phyloP scores from a whole-genome alignment of 2,113 vertebrate species.

The Cavia aperea region DNA sequence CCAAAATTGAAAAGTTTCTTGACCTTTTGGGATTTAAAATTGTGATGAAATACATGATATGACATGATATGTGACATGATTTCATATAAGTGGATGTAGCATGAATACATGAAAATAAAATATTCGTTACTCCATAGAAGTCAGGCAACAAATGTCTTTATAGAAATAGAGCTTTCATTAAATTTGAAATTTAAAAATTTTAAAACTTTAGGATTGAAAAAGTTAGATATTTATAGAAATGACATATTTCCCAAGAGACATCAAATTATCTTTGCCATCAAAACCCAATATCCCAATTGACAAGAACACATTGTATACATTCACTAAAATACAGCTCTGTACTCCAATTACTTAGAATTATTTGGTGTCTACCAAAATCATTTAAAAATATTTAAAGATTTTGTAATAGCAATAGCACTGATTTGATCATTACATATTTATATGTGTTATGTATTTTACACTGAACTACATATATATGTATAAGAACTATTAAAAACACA shows the following conservation, averaged over 20 bases:
- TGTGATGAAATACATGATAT: background rate
- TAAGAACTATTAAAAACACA: background rate
- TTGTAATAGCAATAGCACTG: background rate
- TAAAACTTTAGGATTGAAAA: background rate
- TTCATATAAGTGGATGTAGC: background rate
- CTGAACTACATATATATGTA: background rate
- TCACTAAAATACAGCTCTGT: background rate
- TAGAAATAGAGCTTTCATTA: background rate
- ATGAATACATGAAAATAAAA: background rate
- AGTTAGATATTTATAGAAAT: background rate
- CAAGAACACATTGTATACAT: background rate
- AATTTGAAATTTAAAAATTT: background rate
- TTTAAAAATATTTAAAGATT: background rate
- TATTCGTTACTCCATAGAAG: background rate
- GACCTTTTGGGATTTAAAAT: constrained; percentile 43
- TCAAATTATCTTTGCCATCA: background rate
- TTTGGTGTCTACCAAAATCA: background rate
- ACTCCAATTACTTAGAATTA: background rate
- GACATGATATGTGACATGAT: background rate
- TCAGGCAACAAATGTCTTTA: background rate
- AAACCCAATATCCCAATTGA: background rate
- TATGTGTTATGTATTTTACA: background rate
- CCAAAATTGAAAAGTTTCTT: background rate
- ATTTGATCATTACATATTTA: background rate
- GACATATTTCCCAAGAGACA: background rate